Evolutionary conservation across 2,888 invertebrate genomes (phyloP).

Genomic region (Zygothrica quintamaculata): DNA sequence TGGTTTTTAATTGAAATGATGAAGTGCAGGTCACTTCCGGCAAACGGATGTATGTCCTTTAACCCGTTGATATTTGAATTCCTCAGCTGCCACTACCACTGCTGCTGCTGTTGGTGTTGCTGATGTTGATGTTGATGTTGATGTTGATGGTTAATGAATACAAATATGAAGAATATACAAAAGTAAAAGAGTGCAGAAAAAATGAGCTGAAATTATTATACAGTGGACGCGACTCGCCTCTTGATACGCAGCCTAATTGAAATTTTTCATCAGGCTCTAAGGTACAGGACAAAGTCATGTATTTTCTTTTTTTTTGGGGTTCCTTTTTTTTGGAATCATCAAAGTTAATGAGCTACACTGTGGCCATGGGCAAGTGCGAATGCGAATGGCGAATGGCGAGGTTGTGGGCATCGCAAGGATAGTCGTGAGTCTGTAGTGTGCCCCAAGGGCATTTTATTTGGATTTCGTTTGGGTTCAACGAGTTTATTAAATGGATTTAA

Average conservation of each 20-base stretch:
- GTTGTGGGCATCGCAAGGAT: background rate
- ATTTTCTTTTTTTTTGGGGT: background rate
- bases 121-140: slow-evolving; percentile 11
- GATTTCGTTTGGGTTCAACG: slow-evolving; percentile 64
- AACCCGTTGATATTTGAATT: slow-evolving; percentile 22
- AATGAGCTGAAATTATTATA: too few relatives aligned
- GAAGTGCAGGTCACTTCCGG: slow-evolving; percentile 74
- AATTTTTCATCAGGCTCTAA: slow-evolving; percentile 43
- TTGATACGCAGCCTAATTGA: slow-evolving; percentile 59
- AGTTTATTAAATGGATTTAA: slow-evolving; percentile 77
- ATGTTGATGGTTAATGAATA: slow-evolving; percentile 65
- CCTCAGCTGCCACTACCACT: slow-evolving; percentile 2
- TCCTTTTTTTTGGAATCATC: slow-evolving; percentile 33
- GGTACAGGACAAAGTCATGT: slow-evolving; percentile 30
- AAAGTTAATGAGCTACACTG: slow-evolving; percentile 72
- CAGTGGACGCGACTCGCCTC: slow-evolving; percentile 23
- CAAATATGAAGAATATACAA: slow-evolving; percentile 46
- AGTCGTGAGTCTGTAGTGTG: slow-evolving; percentile 19
- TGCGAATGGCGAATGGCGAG: background rate
- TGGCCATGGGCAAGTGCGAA: slow-evolving; percentile 4
- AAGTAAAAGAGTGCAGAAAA: too few relatives aligned
- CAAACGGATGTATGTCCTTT: slow-evolving; percentile 41
- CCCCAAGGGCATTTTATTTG: slow-evolving; percentile 66
- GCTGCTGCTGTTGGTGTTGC: slow-evolving; percentile 10
- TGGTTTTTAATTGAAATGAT: slow-evolving; percentile 22